phyloP scores from a whole-genome alignment of 2,888 invertebrate genomes.

The Agrenia bidenticulata region DNA sequence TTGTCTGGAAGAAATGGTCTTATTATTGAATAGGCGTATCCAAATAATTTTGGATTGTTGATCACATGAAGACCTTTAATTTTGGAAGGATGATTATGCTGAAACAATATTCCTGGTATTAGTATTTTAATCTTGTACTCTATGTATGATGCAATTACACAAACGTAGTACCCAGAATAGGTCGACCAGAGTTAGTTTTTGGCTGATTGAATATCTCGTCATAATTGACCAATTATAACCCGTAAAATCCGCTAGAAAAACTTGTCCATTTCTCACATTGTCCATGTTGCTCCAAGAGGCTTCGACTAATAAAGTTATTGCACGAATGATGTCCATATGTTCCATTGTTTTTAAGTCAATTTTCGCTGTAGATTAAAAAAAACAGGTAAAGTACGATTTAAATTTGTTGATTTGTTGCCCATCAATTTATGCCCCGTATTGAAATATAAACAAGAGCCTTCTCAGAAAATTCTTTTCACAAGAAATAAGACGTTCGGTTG shows the following conservation, averaged over 20 bases:
- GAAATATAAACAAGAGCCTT: too few relatives aligned
- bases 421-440: too few relatives aligned
- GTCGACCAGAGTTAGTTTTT: conserved; percentile 12
- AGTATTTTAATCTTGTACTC: too few relatives aligned
- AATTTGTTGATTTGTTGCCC: too few relatives aligned
- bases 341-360: conserved; percentile 16
- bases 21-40: conserved; percentile 5
- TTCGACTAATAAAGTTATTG: conserved; percentile 4
- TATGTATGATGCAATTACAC: neutral
- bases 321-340: conserved; percentile 9
- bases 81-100: conserved; percentile 12
- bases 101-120: too few relatives aligned
- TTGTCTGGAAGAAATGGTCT: conserved; percentile 13
- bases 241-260: conserved; percentile 3
- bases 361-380: conserved; percentile 1
- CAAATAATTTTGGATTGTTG: conserved; percentile 7
- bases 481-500: too few relatives aligned
- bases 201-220: conserved; percentile 13
- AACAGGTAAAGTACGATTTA: neutral
- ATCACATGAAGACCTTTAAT: conserved; percentile 10
- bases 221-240: conserved; percentile 14
- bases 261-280: conserved; percentile 6
- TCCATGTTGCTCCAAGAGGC: conserved; percentile 6
- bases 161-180: conserved; percentile 7
- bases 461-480: too few relatives aligned